These are phyloP conservation scores for Clivina fossor DNA, from an alignment of 2,888 invertebrate species.

Conservation along the genomic window DNA sequence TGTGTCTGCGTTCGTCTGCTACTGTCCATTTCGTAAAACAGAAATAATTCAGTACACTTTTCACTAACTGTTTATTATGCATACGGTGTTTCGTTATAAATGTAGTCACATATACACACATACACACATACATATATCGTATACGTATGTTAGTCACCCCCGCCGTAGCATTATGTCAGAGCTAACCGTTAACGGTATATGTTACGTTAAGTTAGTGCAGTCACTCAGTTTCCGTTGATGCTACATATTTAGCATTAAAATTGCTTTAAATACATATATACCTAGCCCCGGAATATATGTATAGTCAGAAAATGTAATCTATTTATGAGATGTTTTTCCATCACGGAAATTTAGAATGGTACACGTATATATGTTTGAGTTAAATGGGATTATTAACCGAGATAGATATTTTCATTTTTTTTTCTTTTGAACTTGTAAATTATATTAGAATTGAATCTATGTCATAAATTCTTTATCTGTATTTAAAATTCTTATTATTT, in stretches of 20 bases:
- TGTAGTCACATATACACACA: neutral
- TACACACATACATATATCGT: neutral
- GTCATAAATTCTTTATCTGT: too few relatives aligned
- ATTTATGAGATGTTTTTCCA: neutral
- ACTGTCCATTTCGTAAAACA: neutral
- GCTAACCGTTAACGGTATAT: neutral
- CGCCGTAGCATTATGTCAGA: neutral
- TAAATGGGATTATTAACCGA: too few relatives aligned
- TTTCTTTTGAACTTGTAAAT: too few relatives aligned
- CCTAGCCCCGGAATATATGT: too few relatives aligned
- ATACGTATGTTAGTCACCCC: neutral
- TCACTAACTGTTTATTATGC: neutral
- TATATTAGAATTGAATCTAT: too few relatives aligned
- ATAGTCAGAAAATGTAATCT: neutral
- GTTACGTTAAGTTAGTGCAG: conserved; percentile 1
- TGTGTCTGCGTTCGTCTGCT: too few relatives aligned
- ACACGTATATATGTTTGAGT: too few relatives aligned
- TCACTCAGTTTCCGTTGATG: neutral
- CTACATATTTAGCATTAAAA: conserved; percentile 14
- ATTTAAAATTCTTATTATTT: too few relatives aligned
- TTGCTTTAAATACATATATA: conserved; percentile 11
- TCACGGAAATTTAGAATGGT: neutral
- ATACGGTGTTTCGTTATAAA: too few relatives aligned
- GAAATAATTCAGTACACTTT: neutral
- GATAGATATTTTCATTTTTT: too few relatives aligned